These are phyloP conservation scores for Drosophila incognita DNA, from an alignment of 2,888 invertebrate species.

Conservation along the genomic window DNA sequence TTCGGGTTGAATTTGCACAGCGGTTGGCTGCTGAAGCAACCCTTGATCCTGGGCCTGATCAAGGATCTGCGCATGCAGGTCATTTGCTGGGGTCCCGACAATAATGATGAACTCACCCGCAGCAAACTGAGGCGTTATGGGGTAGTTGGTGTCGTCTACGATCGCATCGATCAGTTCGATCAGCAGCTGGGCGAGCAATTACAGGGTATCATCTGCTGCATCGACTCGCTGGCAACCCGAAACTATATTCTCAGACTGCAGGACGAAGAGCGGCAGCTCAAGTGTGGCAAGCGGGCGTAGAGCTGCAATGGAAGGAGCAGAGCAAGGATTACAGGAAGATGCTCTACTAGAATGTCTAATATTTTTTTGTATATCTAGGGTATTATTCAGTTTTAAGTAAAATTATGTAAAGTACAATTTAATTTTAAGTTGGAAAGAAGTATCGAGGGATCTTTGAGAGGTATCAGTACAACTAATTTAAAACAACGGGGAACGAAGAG, in stretches of 20 bases:
- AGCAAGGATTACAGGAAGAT: not conserved
- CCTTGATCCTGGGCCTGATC: slow-evolving; percentile 70
- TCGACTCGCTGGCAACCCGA: slow-evolving; percentile 48
- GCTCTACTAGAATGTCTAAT: accelerated
- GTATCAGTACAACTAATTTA: too few relatives aligned
- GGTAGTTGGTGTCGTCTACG: slow-evolving; percentile 47
- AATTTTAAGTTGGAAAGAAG: too few relatives aligned
- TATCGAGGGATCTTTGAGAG: too few relatives aligned
- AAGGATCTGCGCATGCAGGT: slow-evolving; percentile 28
- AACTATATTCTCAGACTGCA: slow-evolving; percentile 22
- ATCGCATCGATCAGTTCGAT: slow-evolving; percentile 62
- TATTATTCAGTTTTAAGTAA: not conserved
- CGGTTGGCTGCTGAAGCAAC: slow-evolving; percentile 92
- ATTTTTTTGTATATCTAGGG: not conserved
- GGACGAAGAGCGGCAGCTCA: slow-evolving; percentile 35
- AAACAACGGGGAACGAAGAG: too few relatives aligned
- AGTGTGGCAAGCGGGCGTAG: slow-evolving; percentile 26
- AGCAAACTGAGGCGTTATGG: slow-evolving; percentile 37
- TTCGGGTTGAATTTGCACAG: slow-evolving; percentile 95
- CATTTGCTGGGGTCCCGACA: slow-evolving; percentile 43
- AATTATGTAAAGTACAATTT: not conserved
- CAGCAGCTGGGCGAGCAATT: slow-evolving; percentile 43
- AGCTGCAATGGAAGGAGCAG: not conserved
- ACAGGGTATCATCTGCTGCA: slow-evolving; percentile 39
- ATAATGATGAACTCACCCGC: slow-evolving; percentile 1